Percentiles rank a stretch among this genome's conserved stretches.
Conservation (phyloP, 2,797 vertebrate species). For the Sebastiscus albofasciatus region DNA sequence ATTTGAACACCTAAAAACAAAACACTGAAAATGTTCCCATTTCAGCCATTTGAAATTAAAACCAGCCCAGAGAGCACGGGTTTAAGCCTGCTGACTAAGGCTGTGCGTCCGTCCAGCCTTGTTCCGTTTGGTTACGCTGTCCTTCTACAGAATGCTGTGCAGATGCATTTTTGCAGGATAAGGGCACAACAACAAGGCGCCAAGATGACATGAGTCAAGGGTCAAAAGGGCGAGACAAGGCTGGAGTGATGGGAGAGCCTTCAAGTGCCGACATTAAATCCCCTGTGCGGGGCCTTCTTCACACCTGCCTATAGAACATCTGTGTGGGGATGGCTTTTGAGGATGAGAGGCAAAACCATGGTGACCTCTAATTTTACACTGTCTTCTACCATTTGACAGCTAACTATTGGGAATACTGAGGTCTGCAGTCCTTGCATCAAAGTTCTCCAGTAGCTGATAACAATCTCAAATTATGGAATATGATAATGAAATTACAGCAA, state of each 20-base stretch:
- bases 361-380: slow-evolving; percentile 9
- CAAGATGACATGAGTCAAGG: slow-evolving; percentile 34
- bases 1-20: slow-evolving; percentile 16
- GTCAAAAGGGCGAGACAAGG: slow-evolving; percentile 24
- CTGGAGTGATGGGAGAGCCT: slow-evolving; percentile 24
- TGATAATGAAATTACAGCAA: not conserved
- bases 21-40: slow-evolving; percentile 1
- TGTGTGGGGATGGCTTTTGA: slow-evolving; percentile 14
- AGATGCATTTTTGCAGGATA: slow-evolving; percentile 37
- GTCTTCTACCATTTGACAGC: slow-evolving; percentile 12
- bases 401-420: not conserved
- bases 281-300: slow-evolving; percentile 9
- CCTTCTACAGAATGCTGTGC: slow-evolving; percentile 16
- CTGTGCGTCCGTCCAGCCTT: not conserved
- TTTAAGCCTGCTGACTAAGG: slow-evolving; percentile 42
- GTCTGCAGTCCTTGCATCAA: not conserved
- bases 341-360: not conserved
- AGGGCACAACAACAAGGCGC: slow-evolving; percentile 43
- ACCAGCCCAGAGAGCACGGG: not conserved
- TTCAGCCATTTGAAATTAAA: slow-evolving; percentile 4
- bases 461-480: not conserved
- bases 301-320: slow-evolving; percentile 27
- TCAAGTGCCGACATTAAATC: slow-evolving; percentile 11
- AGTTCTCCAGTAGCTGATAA: not conserved
- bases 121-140: slow-evolving; percentile 22